Conservation (phyloP, 2,888 invertebrate genomes). For the Timandra comae region DNA sequence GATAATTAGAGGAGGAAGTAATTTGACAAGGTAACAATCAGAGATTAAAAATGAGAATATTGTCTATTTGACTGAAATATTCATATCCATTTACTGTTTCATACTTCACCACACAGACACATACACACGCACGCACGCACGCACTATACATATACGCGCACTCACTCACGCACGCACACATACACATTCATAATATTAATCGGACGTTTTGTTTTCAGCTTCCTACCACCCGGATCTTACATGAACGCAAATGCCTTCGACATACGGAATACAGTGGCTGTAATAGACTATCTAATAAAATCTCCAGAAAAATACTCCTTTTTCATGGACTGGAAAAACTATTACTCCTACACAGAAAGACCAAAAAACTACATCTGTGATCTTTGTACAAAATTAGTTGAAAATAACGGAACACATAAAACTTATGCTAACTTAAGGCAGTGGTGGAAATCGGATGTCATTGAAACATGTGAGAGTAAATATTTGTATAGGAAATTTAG, state of each 20-base stretch:
- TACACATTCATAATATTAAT: too few relatives aligned
- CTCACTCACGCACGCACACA: too few relatives aligned
- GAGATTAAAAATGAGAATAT: too few relatives aligned
- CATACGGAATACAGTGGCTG: conserved; percentile 48
- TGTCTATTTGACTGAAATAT: too few relatives aligned
- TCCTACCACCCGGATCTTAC: conserved; percentile 56
- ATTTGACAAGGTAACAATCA: conserved; percentile 56
- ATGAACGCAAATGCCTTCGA: conserved; percentile 44
- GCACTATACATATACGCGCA: too few relatives aligned
- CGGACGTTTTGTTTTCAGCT: conserved; percentile 45
- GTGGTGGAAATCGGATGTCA: conserved; percentile 55
- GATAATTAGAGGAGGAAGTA: conserved; percentile 43
- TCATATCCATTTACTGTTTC: too few relatives aligned
- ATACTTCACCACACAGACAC: too few relatives aligned
- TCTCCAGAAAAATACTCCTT: conserved; percentile 41
- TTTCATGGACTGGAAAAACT: conserved; percentile 61
- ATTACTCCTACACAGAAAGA: conserved; percentile 44
- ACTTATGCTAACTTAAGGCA: conserved; percentile 33
- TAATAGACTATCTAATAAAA: conserved; percentile 51
- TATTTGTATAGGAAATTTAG: conserved; percentile 30
- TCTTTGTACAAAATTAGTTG: conserved; percentile 41
- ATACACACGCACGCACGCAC: too few relatives aligned
- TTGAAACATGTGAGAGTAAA: conserved; percentile 36
- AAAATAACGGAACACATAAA: too few relatives aligned
- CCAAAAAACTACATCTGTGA: conserved; percentile 44